Conservation (phyloP, 2,797 vertebrate species). For the Gymnocypris eckloni region DNA sequence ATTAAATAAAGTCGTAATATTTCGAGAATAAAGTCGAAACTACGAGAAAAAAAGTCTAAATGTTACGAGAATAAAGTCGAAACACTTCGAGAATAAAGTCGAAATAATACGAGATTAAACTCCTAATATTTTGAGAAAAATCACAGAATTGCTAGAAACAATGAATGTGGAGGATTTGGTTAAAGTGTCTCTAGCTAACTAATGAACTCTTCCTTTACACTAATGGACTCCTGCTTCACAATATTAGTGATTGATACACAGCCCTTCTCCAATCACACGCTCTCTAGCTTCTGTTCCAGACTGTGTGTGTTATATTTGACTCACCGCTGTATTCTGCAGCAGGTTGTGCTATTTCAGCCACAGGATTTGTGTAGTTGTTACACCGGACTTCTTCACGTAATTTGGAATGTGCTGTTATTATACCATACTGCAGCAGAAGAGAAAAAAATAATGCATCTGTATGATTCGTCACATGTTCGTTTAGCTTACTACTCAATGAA, state of each 20-base stretch:
- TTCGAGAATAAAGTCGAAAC: too few species aligned
- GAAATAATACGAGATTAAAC: too few species aligned
- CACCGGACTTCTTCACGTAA: not conserved
- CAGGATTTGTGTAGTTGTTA: not conserved
- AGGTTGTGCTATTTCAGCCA: accelerated
- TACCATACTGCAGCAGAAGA: accelerated
- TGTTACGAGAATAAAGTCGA: too few species aligned
- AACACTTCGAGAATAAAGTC: too few species aligned
- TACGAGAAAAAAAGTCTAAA: too few species aligned
- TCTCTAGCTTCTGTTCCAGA: not conserved
- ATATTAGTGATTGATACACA: not conserved
- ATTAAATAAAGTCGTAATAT: too few species aligned
- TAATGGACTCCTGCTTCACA: not conserved
- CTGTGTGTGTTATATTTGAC: not conserved
- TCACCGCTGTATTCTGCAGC: accelerated
- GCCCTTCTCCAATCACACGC: not conserved
- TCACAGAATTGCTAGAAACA: too few species aligned
- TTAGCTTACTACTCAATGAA: not conserved
- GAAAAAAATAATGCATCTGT: not conserved
- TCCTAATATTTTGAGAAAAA: too few species aligned
- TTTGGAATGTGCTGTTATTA: accelerated
- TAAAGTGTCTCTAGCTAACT: too few species aligned
- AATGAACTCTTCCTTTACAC: too few species aligned
- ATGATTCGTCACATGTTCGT: not conserved
- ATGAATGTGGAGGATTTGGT: too few species aligned